Base-by-base conservation (phyloP, 1,140 invertebrate genomes). In the Tachypleus tridentatus region DNA sequence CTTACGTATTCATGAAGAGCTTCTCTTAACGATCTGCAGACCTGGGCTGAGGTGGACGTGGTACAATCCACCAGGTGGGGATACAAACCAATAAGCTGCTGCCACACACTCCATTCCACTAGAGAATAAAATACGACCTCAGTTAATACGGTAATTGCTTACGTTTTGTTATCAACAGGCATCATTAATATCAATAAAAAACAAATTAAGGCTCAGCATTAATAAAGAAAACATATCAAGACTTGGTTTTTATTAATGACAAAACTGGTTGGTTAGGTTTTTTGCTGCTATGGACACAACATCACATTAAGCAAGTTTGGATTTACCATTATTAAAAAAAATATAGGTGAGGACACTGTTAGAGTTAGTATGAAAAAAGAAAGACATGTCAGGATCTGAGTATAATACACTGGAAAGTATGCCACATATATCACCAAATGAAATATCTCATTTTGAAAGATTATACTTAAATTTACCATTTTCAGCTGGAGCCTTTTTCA, bases 101-200 rank as follows among this genome's bases (percentile, higher is more conserved):
- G 84, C 94, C 94, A 97, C 0, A 94, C 91, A 47, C 84, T 85
- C 69, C 82, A 82, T 73, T 93, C 91, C 64, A 95, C 92, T 90
- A 72, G 51, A 73, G 71, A 64, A n/a, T 54, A 61, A 69, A 69
- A 67, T 66, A 29, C 2, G 29, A 29, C 29, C 29, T 29, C 29
- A 29, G 29, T 29, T 29, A 29, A 29, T 2, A 29, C 2, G 29
- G 29, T 29, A 29, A 29, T 29, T 29, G 2, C 29, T 29, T 29
- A 29, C 2, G 29, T 29, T 29, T 1, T 29, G 29, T 2, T 29
- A 29, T 29, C 29, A 29, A 29, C 0, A 29, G 29, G 29, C 49
- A 10, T 8, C 3, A 8, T 54, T 54, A 54, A 54, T 8, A n/a
- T 8, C 53, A 54, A 54, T 8, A 54, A 54, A 54, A 54, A 7